Evolutionary conservation across 2,888 invertebrate species (phyloP), one percentile per base, ranked within the genome.

Genomic region (Drosophila macrospina): DNA sequence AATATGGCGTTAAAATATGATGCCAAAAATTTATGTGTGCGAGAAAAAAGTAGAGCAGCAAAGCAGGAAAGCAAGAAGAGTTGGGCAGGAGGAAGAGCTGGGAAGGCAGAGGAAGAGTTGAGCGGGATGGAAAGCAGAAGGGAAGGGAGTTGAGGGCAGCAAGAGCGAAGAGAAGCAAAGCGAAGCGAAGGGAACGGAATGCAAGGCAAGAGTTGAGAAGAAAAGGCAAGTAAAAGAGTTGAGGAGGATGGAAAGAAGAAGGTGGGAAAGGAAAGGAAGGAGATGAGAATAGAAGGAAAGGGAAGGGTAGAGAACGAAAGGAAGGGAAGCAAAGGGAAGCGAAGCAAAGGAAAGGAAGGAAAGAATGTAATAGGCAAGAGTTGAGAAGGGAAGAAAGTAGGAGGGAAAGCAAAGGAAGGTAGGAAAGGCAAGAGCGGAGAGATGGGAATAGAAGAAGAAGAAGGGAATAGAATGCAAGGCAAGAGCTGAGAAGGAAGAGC

Each of bases 1-100:
- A 84, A 87, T 84, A 87, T 84, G 87, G 87, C 84, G 85, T 84
- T 85, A 85, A 85, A 87, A 85, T 85, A 85, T 85, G 85, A 85
- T 85, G 83, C 86, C 78, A 71, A 66, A 87, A 85, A 87, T 85
- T 80, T 85, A 76, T 85, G 86, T 85, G 76, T 74, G 85, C 51
- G 63, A 41, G 24, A 60, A 85, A 76, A 80, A 78, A 70, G 45
- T 63, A 48, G 34, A 51, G 64, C 74, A 74, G 56, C 54, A 65
- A 63, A 60, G 55, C 48, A 51, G 34, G n/a, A 39, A 57, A 44
- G 44, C n/a, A 5, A 44, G 30, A 28, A 26, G 30, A 36, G 52
- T 24, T 34, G 16, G 15, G n/a, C 28, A 15, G 15, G 36, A 15
- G 26, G 20, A 8, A 7, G 34, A 15, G 52, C 15, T 28, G 16